A percentile compares a stretch with the other conserved stretches of the same genome.
Conservation (phyloP, 2,797 vertebrate species). For the Otolemur crassicaudatus region DNA sequence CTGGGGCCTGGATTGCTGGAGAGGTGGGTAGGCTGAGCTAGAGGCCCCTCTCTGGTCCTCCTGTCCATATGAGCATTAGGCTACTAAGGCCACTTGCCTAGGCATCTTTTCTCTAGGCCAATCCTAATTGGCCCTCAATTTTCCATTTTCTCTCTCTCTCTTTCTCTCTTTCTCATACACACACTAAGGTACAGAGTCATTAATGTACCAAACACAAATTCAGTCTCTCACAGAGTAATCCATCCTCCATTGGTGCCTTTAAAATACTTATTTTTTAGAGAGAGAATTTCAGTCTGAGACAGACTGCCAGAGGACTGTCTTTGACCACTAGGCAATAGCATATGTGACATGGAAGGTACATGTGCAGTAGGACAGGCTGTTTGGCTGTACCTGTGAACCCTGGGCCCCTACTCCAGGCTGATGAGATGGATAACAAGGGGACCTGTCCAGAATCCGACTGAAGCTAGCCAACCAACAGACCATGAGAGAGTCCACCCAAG, state of each 20-base stretch:
- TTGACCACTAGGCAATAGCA: background rate
- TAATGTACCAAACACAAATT: background rate
- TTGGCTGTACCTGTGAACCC: background rate
- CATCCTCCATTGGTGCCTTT: background rate
- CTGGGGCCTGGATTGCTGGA: too few relatives aligned
- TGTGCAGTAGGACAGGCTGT: background rate
- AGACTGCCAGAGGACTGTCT: background rate
- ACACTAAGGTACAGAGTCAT: background rate
- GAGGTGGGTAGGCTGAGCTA: background rate
- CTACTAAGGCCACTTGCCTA: background rate
- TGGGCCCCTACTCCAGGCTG: background rate
- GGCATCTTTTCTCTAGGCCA: background rate
- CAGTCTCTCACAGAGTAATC: background rate
- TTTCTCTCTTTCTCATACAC: background rate
- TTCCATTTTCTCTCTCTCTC: background rate
- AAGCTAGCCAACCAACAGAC: background rate
- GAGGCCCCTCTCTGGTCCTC: background rate
- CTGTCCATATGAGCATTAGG: background rate
- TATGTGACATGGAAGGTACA: background rate
- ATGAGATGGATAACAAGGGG: background rate
- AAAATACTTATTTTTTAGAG: background rate
- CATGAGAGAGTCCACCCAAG: background rate
- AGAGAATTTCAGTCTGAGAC: background rate
- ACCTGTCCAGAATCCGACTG: background rate
- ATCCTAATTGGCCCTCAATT: background rate